phyloP scores from a whole-genome alignment of 2,113 vertebrate genomes.

The Egretta garzetta region DNA sequence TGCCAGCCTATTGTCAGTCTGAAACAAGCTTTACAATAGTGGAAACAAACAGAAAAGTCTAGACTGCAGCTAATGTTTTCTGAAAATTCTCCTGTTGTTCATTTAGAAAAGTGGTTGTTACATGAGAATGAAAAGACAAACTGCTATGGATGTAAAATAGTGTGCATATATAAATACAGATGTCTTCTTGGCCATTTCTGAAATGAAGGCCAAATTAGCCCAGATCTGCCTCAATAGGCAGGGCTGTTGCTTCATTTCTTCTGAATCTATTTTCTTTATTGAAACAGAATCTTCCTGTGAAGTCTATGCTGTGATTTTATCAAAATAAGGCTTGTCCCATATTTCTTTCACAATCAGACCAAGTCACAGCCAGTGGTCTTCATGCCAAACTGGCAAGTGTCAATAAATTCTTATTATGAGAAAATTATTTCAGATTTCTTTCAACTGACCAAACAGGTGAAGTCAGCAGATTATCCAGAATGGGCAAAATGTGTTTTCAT shows the following conservation, averaged over 20 bases:
- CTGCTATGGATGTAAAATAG: background rate
- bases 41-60: background rate
- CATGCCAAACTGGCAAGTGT: background rate
- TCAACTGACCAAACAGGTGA: background rate
- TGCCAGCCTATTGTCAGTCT: background rate
- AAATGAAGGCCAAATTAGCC: slow-evolving; percentile 22
- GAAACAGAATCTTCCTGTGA: background rate
- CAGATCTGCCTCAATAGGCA: background rate
- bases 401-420: background rate
- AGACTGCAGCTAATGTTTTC: background rate
- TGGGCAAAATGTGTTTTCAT: background rate
- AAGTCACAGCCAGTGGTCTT: background rate
- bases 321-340: background rate
- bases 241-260: background rate
- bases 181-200: slow-evolving; percentile 31
- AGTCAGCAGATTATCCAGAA: background rate
- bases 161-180: slow-evolving; percentile 24
- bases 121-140: background rate
- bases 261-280: background rate
- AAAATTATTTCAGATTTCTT: background rate
- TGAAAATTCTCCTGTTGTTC: slow-evolving; percentile 12
- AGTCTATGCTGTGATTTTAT: background rate
- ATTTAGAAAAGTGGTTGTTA: slow-evolving; percentile 17
- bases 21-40: background rate
- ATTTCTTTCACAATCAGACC: background rate